These are phyloP conservation scores for Baccha elongata DNA, from an alignment of 2,888 invertebrate species.

Conservation along the genomic window DNA sequence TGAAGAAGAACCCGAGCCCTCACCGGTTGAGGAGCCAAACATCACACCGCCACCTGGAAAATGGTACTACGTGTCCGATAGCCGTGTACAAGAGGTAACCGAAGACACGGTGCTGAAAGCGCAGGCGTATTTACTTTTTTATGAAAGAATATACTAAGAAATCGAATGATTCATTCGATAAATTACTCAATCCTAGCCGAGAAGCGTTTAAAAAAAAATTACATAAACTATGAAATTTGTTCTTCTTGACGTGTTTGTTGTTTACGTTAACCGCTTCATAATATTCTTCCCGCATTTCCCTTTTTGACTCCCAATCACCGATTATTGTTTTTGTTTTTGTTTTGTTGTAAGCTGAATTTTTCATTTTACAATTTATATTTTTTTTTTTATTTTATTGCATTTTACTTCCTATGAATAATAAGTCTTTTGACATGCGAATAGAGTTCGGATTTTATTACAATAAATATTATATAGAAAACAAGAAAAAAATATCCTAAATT, in stretches of 20 bases:
- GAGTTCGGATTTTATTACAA: constrained; percentile 66
- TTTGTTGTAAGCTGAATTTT: constrained; percentile 67
- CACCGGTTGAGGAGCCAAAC: constrained; percentile 77
- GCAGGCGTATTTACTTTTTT: constrained; percentile 98
- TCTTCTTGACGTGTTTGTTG: constrained; percentile 50
- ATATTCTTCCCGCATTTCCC: constrained; percentile 11
- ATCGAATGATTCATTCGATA: background rate
- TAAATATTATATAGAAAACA: constrained; percentile 21
- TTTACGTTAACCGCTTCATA: constrained; percentile 33
- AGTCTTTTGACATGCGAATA: constrained; percentile 63
- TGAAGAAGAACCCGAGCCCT: constrained; percentile 61
- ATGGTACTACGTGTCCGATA: constrained; percentile 98
- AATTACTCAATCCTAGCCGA: constrained; percentile 54
- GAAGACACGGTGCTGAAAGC: constrained; percentile 91
- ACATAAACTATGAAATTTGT: constrained; percentile 54
- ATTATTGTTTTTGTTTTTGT: constrained; percentile 38
- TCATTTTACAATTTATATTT: constrained; percentile 29
- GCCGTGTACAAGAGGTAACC: constrained; percentile 90
- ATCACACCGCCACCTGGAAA: constrained; percentile 86
- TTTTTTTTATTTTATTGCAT: constrained; percentile 45
- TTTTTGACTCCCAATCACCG: background rate
- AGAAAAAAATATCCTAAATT: constrained; percentile 43
- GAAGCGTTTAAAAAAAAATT: constrained; percentile 31
- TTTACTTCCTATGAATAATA: constrained; percentile 41
- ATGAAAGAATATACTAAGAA: constrained; percentile 93